Base-by-base conservation (phyloP, 2,888 invertebrate genomes). In the Lycia hirtaria region DNA sequence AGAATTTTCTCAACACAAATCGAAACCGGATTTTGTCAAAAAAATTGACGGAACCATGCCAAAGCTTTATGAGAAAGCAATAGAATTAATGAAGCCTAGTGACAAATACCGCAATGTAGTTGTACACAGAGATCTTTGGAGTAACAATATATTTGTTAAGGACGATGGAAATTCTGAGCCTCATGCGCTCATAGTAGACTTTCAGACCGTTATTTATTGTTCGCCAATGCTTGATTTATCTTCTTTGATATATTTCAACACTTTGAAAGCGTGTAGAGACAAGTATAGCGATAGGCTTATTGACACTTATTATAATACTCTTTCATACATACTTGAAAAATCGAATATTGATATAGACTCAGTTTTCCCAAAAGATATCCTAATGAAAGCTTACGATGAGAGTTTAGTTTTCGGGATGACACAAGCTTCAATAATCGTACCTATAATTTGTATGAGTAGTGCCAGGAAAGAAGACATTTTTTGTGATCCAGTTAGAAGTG, bases 171-270 rank as follows among this genome's bases (percentile, higher is more conserved):
- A 83, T 24, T 80, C 82, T 0, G 71, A 71, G 4, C 87, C 87
- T 1, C 82, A 93, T 1, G 92, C 93, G 32, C 72, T 94, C 22
- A 75, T 96, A 26, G 93, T 96, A 4, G 96, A 96, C 76, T 96
- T 93, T 71, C 96, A 96, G 77, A 87, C 95, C 41, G 89, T 93
- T 0, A 79, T 95, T 9, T 96, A 96, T 70, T 88, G 92, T 3
- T 93, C 95, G 0, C 94, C 95, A 0, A 93, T 94, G 68, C 84
- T 95, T 47, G 96, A 96, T 68, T 71, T 95, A 9, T 84, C 93
- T 10, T 88, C 93, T 1, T 66, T 93, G 9, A 72, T 95, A 28
- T 93, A 93, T 71, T 84, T 94, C n/a, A 93, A 93, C 67, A 89
- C 93, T 0, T 81, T 84, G 0, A 81, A 79, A 40, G 64, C 76